phyloP scores from a whole-genome alignment of 1,140 invertebrate species.

The Drosophila virilis region DNA sequence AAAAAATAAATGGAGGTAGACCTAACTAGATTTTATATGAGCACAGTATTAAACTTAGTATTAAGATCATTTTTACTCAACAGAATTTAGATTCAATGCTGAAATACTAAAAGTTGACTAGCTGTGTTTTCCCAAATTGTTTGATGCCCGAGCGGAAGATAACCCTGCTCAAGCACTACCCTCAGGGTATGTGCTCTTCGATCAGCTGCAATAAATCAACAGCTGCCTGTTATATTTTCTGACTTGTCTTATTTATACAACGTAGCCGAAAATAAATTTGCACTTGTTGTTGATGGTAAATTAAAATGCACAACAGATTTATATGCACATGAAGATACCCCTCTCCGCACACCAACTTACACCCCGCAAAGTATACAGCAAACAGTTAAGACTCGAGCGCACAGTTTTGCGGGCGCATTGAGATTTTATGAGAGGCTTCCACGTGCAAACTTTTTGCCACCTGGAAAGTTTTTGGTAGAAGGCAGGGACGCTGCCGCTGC shows the following conservation, averaged over 20 bases:
- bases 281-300: conserved; percentile 38
- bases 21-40: too few relatives aligned
- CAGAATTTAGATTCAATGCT: too few relatives aligned
- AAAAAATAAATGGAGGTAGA: too few relatives aligned
- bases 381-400: background rate
- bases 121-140: too few relatives aligned
- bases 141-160: too few relatives aligned
- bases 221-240: background rate
- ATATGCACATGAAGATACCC: conserved; percentile 10
- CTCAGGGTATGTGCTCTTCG: background rate
- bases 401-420: conserved; percentile 20
- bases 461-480: conserved; percentile 31
- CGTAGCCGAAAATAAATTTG: conserved; percentile 22
- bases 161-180: too few relatives aligned
- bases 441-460: conserved; percentile 37
- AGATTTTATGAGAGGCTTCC: conserved; percentile 25
- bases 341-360: background rate
- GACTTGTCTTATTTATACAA: conserved; percentile 4
- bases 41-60: too few relatives aligned
- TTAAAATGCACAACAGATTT: conserved; percentile 46
- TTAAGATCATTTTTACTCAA: too few relatives aligned
- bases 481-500: background rate
- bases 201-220: background rate
- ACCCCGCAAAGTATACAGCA: conserved; percentile 6
- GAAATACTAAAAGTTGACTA: too few relatives aligned